Evolutionary conservation across 2,113 vertebrate genomes (phyloP).

Genomic region (Ovis aries): ARS-UI_Ramb_v3.0 NC_056071.1:25391001-25391500

Average conservation of each 20-base stretch:
- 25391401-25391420: neutral
- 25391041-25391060: neutral
- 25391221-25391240: neutral
- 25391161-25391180: neutral
- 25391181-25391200: rapidly evolving
- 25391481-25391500: neutral
- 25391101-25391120: neutral
- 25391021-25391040: neutral
- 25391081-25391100: neutral
- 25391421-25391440: neutral
- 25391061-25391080: neutral
- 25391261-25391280: neutral
- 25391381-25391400: neutral
- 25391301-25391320: neutral
- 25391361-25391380: neutral
- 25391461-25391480: neutral
- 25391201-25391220: neutral
- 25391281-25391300: neutral
- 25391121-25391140: neutral
- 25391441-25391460: neutral
- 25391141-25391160: neutral
- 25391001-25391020: neutral
- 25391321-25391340: neutral
- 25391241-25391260: neutral
- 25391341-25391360: neutral